Percentiles rank a stretch among this genome's conserved stretches.
phyloP scores from a whole-genome alignment of 2,888 invertebrate species.

The Parnassius smintheus region DNA sequence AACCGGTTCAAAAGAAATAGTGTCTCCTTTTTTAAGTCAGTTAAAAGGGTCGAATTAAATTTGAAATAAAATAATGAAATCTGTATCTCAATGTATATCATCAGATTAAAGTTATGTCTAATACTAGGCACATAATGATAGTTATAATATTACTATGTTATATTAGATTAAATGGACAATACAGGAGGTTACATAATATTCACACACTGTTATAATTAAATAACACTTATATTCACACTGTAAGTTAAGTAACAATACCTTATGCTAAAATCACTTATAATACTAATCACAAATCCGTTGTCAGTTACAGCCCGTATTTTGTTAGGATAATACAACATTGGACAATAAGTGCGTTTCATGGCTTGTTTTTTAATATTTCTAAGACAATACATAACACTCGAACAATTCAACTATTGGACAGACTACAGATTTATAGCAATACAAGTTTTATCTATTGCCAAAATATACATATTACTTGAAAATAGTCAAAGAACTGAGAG shows the following conservation, averaged over 20 bases:
- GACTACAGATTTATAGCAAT: slow-evolving; percentile 1
- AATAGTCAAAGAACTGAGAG: not conserved
- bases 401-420: not conserved
- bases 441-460: not conserved
- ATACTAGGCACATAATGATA: slow-evolving; percentile 44
- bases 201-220: slow-evolving; percentile 65
- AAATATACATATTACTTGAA: not conserved
- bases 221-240: slow-evolving; percentile 69
- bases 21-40: too few relatives aligned
- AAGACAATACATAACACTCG: not conserved
- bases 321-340: slow-evolving; percentile 45
- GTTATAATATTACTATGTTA: slow-evolving; percentile 43
- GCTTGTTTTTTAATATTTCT: slow-evolving; percentile 20
- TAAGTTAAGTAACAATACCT: slow-evolving; percentile 72
- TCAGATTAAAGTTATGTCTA: slow-evolving; percentile 37
- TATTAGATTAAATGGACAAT: slow-evolving; percentile 47
- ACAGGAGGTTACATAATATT: slow-evolving; percentile 55
- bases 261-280: slow-evolving; percentile 44
- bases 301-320: slow-evolving; percentile 73
- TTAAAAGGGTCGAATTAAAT: not conserved
- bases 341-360: slow-evolving; percentile 36
- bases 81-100: slow-evolving; percentile 34
- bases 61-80: slow-evolving; percentile 23
- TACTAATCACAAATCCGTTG: slow-evolving; percentile 77
- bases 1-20: too few relatives aligned